Evolutionary conservation across 2,113 vertebrate species (phyloP).

Genomic region (Carlito syrichta): DNA sequence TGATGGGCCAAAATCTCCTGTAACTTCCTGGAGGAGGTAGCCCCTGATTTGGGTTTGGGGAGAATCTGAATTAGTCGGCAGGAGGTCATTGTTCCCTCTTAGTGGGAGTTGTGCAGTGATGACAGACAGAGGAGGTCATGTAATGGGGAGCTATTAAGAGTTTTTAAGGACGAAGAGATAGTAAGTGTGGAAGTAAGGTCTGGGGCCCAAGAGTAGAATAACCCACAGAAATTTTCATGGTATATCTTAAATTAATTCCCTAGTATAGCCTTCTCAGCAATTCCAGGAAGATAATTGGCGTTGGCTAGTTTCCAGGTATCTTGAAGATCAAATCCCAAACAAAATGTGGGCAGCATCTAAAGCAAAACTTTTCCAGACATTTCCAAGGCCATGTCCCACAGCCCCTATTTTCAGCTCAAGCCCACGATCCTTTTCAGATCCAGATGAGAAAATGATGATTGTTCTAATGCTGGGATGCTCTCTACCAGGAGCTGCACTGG

Average conservation of each 20-base stretch:
- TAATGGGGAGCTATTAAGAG: neutral
- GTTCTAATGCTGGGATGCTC: neutral
- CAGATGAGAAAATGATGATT: neutral
- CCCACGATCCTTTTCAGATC: neutral
- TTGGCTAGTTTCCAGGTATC: neutral
- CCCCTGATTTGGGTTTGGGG: neutral
- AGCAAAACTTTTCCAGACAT: neutral
- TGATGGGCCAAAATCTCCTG: neutral
- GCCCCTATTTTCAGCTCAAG: neutral
- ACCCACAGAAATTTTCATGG: neutral
- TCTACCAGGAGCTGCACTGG: neutral
- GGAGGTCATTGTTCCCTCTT: neutral
- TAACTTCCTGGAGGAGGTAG: neutral
- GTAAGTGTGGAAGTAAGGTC: no score
- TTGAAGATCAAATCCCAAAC: constrained; percentile 15
- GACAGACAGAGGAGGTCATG: neutral
- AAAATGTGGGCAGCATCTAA: neutral
- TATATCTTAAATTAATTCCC: neutral
- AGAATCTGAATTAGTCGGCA: neutral
- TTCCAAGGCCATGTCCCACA: neutral
- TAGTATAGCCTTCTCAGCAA: neutral
- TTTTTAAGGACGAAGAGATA: neutral
- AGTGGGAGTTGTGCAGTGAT: neutral
- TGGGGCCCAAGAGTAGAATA: fast-evolving
- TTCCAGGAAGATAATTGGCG: neutral